Conservation (phyloP, 2,888 invertebrate species). For the Netelia fuscicornis region DNA sequence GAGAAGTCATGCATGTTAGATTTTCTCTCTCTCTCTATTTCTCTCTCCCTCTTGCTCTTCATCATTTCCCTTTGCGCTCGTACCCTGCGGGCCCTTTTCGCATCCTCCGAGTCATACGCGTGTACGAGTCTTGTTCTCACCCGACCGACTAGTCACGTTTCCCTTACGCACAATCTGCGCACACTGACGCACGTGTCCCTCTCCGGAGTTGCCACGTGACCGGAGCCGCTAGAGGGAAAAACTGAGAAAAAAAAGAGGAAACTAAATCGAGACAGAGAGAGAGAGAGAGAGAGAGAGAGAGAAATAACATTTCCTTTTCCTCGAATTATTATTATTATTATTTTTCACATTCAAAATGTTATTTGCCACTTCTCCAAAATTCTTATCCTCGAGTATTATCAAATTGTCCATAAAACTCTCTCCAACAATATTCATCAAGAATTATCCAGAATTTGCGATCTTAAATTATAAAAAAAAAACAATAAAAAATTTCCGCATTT, state of each 20-base stretch:
- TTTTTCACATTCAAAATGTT: neutral
- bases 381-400: no score
- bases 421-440: no score
- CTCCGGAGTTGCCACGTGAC: conserved; percentile 9
- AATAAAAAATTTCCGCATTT: neutral
- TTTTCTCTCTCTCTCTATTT: conserved; percentile 4
- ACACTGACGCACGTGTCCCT: conserved; percentile 33
- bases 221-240: neutral
- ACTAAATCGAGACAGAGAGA: neutral
- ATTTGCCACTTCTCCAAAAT: neutral
- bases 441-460: neutral
- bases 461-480: neutral
- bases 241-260: neutral
- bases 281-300: no score
- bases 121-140: neutral
- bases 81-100: conserved; percentile 19
- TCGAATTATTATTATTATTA: neutral
- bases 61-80: conserved; percentile 27
- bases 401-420: no score
- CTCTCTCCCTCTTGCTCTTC: conserved; percentile 1
- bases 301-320: neutral
- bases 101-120: neutral
- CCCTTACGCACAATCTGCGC: conserved; percentile 53
- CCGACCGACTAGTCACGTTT: conserved; percentile 45
- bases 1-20: conserved; percentile 22